Base-by-base conservation (phyloP, 2,888 invertebrate species). In the Parasteatoda lunata region DNA sequence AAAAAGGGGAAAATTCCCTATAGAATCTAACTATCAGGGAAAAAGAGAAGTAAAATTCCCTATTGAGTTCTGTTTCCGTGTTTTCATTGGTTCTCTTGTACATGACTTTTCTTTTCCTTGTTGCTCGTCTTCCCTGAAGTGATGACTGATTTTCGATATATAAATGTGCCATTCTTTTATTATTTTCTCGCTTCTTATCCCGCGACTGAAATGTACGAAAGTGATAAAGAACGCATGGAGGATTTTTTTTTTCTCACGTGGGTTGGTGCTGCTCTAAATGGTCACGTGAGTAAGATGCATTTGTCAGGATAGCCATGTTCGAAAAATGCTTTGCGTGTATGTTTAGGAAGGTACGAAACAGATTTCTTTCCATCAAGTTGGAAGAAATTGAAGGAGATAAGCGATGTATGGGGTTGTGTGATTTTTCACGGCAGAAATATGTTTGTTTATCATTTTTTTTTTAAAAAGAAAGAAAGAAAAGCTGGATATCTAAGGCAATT, bases 271-370 rank as follows among this genome's bases (percentile, higher is more conserved):
- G 49, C 65, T 59, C 68, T 68, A 80, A 75, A 81, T 81, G 81
- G 52, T 81, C 75, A 75, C 81, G 81, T 81, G 81, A 81, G 73
- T 75, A 66, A 69, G 75, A 81, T 81, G 54, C 81, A 81, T 81
- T 81, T 81, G 81, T 81, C 81, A 75, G 15, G n/a, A 45, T 15
- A 45, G 59, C 59, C 59, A 7, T 7, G n/a, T 59, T n/a, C 11
- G n/a, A 59, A 59, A 59, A n/a, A 59, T n/a, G 59, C 59, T 59
- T 59, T 59, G n/a, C 59, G n/a, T 59, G 9, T 59, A 30, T 30
- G 30, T 30, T 30, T 30, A 30, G 30, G 30, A 30, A 30, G 30
- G 30, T 30, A 30, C 30, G 30, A 30, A n/a, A n/a, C 59, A n/a
- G 59, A 59, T 59, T 59, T 8, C 59, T 59, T 59, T n/a, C n/a